Base-by-base conservation (phyloP, 2,113 vertebrate genomes). In the Onychostoma macrolepis region DNA sequence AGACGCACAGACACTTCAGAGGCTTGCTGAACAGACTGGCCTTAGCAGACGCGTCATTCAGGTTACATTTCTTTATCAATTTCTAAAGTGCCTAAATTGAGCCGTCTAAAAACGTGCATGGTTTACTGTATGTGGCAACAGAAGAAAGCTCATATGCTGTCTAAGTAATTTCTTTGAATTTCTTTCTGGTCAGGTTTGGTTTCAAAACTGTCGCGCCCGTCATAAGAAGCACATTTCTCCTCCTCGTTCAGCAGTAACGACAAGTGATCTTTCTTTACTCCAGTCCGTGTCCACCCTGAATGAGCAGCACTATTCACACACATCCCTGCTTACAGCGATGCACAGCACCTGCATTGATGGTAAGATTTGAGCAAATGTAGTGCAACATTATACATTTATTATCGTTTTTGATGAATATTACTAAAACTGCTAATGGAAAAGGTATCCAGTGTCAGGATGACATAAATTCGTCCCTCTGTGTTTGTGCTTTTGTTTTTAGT, bases 31-130 rank as follows among this genome's bases (percentile, higher is more conserved):
- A 93, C 96, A 97, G 92, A 99, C 97, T 56, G 98, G 98, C 87
- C 95, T 99, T 90, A 99, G 97, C 92, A 94, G 98, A 80, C 96
- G 98, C 84, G 98, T 99, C 88, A 99, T 99, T 93, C 98, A 99
- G 97, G 98, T 99, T 85, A 95, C 28, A 33, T 24, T 24, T 58
- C 2, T 17, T 26, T 72, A 30, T 7, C 43, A 36, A 56, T 30
- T 30, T 65, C 7, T 30, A 30, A 74, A 41, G 19, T 77, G n/a
- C 26, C 30, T 63, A 41, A 41, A 45, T 45, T n/a, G n/a, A 36
- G 41, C 19, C 1, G 1, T 75, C 9, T 38, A 6, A 24, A 50
- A 12, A 13, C 4, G 0, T 17, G 48, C 26, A 19, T 58, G 24
- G 21, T 36, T 85, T 85, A 71, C 7, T 10, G 17, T 71, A 71